Evolutionary conservation across 2,797 vertebrate species (phyloP), one percentile per base, ranked within the genome.

Genomic region (Rhinella marina): DNA sequence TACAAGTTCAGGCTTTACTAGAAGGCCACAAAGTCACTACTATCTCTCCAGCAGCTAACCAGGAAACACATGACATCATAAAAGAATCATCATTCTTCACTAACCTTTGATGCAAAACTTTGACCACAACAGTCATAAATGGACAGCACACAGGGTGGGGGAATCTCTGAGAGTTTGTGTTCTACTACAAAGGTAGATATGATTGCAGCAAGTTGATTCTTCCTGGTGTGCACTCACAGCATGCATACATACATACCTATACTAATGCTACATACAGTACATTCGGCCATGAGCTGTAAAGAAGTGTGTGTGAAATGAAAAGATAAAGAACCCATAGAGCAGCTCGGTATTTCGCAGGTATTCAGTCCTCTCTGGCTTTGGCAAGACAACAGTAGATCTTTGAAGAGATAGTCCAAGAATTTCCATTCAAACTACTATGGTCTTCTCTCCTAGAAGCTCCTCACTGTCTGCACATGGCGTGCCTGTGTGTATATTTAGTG

Each of bases 31-130:
- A 90, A 91, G 89, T 86, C 87, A 88, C 90, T 88, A 89, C 90
- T 92, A 88, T 90, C 91, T 91, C 91, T 93, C 90, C 90, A 91
- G 89, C 91, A 72, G 84, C 54, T 77, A 86, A 93, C 89, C 90
- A 94, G 92, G 91, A 93, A 93, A 91, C 90, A 90, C 91, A 92
- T 92, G 78, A 85, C 90, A 91, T 88, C 48, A 91, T 90, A 91
- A 82, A 89, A 75, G 88, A 87, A 75, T 57, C 88, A 92, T 92
- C 86, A 91, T 84, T 17, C 90, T 64, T 61, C 77, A 88, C 90
- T 88, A 91, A 75, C 27, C 70, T 91, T 91, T 88, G 59, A 32
- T 84, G 91, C 88, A 90, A 91, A 93, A 93, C 91, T 93, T 91
- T 90, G 89, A 92, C 91, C 93, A 92, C 90, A 41, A 90, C 92